Base-by-base conservation (phyloP, 1,140 invertebrate species). In the Anastatus disparis region DNA sequence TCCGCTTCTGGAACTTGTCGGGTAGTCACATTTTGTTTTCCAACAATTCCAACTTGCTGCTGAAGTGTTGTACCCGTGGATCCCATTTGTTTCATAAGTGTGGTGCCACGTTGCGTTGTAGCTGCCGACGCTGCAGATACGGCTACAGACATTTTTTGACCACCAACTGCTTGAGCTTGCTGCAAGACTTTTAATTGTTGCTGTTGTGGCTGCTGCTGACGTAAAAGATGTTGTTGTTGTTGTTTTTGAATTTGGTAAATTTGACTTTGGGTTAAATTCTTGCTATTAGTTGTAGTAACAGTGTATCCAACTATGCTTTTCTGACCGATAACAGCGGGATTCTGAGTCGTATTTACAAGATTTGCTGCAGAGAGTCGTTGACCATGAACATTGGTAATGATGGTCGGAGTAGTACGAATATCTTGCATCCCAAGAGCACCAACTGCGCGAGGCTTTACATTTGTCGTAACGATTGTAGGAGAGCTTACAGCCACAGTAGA, bases 1-100 rank as follows among this genome's bases (percentile, higher is more conserved):
- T 94, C 93, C 22, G 88, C 87, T 20, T 93, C 90, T 0, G 91
- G 88, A 2, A 92, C 70, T 46, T 71, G 70, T 44, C 87, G 58
- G 87, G 87, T 70, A 83, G 87, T 59, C 83, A 86, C 26, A 76
- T 88, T 84, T 8, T 87, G 83, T 74, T 90, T 88, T 6, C 83
- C 85, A 8, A 80, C 74, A 0, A 73, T 59, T 2, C 58, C 55
- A 10, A n/a, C 26, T 56, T 42, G 53, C 17, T 71, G 69, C 26
- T 71, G 69, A 10, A 67, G 52, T 44, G 24, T n/a, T 1, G 70
- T 35, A 24, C 63, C 56, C 10, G 31, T 13, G 8, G 55, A 1
- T 27, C 55, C 53, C 10, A 81, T 76, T 27, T 84, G 84, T 48
- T 86, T 85, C 78, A 85, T 82, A 0, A 87, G 58, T 0, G 81